Evolutionary conservation across 2,888 invertebrate species (phyloP), one percentile per base, ranked within the genome.

Genomic region (Athetis lepigone): DNA sequence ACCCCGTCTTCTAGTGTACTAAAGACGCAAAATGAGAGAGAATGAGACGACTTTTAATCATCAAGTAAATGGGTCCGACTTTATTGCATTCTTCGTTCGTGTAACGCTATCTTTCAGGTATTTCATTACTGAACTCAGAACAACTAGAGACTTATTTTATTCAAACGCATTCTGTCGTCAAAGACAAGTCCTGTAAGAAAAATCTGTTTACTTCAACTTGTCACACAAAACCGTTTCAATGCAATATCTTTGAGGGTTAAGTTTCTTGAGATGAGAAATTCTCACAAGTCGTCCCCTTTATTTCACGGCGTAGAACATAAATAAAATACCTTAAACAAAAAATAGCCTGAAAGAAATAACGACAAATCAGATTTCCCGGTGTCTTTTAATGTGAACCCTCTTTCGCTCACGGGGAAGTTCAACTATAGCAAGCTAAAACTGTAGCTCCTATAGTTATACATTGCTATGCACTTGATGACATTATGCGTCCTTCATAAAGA

Each of bases 201-300:
- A 42, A 39, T 21, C 19, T 19, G 11, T 47, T 70, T 47, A 37
- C n/a, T 25, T 4, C 8, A 11, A 7, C 1, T n/a, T 16, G 43
- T 49, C 19, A 46, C 37, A 43, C 4, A 36, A 54, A 63, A 45
- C 51, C 19, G 19, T 46, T 69, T 60, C 37, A 37, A 16, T 52
- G 63, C 37, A 65, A 69, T 71, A 45, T 63, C 71, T 54, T 71
- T 63, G 64, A 54, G 42, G n/a, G 33, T 54, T 39, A 40, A 39
- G 27, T 70, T 70, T 29, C 40, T 19, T 3, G 25, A 27, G 25
- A 49, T 16, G 8, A 37, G 9, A 45, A 39, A 21, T 54, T 54
- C 43, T 49, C 11, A 16, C 5, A 39, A 47, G 13, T 11, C 29
- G 7, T 25, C 8, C 3, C 4, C 8, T 59, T 51, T 18, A 37